Conservation (phyloP, 2,888 invertebrate species). For the Volucella inflata region DNA sequence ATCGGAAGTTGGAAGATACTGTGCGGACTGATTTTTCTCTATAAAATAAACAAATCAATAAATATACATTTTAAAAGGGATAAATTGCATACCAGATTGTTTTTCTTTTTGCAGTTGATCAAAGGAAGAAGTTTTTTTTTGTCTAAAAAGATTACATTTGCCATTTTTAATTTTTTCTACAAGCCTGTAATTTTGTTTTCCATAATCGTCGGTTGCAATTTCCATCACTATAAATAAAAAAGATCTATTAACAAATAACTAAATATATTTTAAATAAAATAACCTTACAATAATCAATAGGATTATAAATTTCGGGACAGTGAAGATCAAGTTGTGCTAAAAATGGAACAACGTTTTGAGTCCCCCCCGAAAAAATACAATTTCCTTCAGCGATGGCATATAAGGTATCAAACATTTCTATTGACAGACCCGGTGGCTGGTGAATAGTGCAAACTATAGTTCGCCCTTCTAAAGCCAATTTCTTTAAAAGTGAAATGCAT, state of each 20-base stretch:
- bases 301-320: slow-evolving; percentile 95
- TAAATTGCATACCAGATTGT: slow-evolving; percentile 82
- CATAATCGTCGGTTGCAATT: slow-evolving; percentile 92
- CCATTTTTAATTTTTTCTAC: slow-evolving; percentile 88
- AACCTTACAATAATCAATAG: slow-evolving; percentile 93
- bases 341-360: slow-evolving; percentile 90
- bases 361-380: slow-evolving; percentile 92
- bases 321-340: slow-evolving; percentile 88
- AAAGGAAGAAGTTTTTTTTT: slow-evolving; percentile 80
- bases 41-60: background rate
- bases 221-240: slow-evolving; percentile 87
- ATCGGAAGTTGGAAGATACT: slow-evolving; percentile 22
- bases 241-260: slow-evolving; percentile 7
- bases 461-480: slow-evolving; percentile 92
- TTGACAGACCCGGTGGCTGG: slow-evolving; percentile 93
- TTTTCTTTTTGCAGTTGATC: slow-evolving; percentile 37
- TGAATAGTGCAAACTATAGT: slow-evolving; percentile 96
- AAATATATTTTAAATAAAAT: background rate
- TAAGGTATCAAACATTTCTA: slow-evolving; percentile 94
- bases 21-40: slow-evolving; percentile 21
- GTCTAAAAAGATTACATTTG: slow-evolving; percentile 85
- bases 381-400: slow-evolving; percentile 92
- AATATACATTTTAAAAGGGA: slow-evolving; percentile 19
- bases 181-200: slow-evolving; percentile 85
- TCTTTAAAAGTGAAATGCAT: slow-evolving; percentile 91